Evolutionary conservation across 2,113 vertebrate genomes (phyloP).

Genomic region (Pluvialis apricaria): DNA sequence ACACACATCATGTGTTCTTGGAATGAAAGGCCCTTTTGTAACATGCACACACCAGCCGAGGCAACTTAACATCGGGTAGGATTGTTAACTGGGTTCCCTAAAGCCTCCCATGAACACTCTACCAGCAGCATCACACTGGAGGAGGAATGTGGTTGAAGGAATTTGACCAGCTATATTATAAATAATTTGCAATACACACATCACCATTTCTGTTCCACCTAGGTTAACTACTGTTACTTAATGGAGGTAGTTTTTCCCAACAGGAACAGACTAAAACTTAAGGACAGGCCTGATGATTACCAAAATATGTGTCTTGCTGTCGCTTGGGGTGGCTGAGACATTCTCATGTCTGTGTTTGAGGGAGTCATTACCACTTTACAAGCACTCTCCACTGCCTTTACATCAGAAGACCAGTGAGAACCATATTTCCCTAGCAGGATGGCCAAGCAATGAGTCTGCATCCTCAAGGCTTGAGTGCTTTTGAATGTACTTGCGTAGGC

Average conservation of each 20-base stretch:
- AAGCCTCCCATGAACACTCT: constrained; percentile 5
- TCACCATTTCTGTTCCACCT: background rate
- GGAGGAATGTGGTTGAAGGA: background rate
- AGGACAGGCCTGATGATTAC: background rate
- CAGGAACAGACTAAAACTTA: background rate
- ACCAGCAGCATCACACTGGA: background rate
- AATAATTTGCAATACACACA: background rate
- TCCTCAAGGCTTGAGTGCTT: background rate
- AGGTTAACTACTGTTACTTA: background rate
- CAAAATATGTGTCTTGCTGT: background rate
- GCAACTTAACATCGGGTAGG: constrained; percentile 54
- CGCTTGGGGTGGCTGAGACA: fast-evolving
- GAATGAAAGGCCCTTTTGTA: constrained; percentile 61
- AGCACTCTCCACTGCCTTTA: background rate
- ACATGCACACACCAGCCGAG: background rate
- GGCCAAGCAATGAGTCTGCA: background rate
- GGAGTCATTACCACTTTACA: background rate
- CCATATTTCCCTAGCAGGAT: fast-evolving
- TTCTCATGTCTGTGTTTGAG: background rate
- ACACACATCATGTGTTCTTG: constrained; percentile 63
- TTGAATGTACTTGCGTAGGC: background rate
- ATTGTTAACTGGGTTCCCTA: constrained; percentile 48
- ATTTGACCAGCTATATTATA: background rate
- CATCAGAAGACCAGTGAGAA: background rate
- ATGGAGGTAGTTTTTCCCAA: background rate